Percentiles rank a stretch among this genome's conserved stretches.
phyloP scores from a whole-genome alignment of 2,113 vertebrate genomes.

The Rostratula benghalensis region DNA sequence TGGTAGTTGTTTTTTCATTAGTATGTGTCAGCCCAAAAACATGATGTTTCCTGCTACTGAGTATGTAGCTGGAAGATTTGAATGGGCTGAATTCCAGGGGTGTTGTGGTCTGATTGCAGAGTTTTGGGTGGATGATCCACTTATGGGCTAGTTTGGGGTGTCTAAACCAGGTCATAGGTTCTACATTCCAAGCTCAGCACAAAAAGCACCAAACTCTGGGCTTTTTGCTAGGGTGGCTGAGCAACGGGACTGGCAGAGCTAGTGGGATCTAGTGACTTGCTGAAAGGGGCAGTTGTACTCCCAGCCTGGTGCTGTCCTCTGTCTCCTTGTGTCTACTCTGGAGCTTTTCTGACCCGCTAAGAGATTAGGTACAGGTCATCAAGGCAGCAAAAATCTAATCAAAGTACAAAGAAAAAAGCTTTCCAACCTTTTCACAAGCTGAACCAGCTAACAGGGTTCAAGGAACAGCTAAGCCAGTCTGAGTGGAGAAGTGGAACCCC shows the following conservation, averaged over 20 bases:
- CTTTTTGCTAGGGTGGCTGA: background rate
- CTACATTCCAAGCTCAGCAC: background rate
- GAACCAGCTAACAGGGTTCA: background rate
- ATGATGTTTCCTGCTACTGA: background rate
- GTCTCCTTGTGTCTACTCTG: background rate
- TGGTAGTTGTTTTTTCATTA: background rate
- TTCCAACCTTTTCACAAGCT: background rate
- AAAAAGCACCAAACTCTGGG: background rate
- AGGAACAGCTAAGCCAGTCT: background rate
- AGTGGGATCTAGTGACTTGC: background rate
- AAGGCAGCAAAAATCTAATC: background rate
- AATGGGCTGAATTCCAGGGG: background rate
- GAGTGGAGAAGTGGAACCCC: background rate
- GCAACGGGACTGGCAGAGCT: background rate
- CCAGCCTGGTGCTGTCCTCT: background rate
- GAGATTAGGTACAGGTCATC: background rate
- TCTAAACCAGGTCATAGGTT: accelerated
- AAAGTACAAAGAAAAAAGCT: background rate
- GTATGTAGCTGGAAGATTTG: background rate
- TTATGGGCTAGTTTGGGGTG: background rate
- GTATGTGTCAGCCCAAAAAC: background rate
- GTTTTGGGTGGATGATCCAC: background rate
- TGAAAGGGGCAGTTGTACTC: background rate
- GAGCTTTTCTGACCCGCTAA: background rate
- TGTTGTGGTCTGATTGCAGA: background rate